phyloP scores from a whole-genome alignment of 2,113 vertebrate species.

The Scopus umbretta region DNA sequence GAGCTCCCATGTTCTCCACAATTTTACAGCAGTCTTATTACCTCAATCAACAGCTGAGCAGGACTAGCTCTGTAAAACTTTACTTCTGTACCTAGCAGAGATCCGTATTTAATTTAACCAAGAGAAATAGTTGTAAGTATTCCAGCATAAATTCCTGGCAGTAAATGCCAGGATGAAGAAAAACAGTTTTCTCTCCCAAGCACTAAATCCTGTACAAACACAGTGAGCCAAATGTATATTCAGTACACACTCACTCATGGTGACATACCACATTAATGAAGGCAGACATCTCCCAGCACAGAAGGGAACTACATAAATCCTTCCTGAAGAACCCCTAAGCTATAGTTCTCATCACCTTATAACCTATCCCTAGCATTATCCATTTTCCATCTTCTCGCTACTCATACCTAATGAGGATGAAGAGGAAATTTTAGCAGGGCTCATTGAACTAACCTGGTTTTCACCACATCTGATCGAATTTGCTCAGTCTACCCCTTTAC shows the following conservation, averaged over 20 bases:
- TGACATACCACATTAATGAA: background rate
- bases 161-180: background rate
- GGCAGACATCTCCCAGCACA: background rate
- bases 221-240: fast-evolving
- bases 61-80: background rate
- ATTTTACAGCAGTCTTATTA: background rate
- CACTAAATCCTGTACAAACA: background rate
- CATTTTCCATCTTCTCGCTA: background rate
- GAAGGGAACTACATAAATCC: background rate
- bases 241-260: background rate
- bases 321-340: background rate
- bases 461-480: background rate
- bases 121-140: background rate
- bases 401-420: background rate
- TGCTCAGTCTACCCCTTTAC: background rate
- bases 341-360: background rate
- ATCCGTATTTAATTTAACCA: background rate
- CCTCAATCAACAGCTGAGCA: background rate
- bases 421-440: background rate
- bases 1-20: background rate
- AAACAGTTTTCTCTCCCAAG: background rate
- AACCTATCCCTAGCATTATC: background rate
- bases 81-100: background rate
- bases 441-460: background rate
- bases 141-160: background rate